Evolutionary conservation across 2,797 vertebrate species (phyloP), one percentile per base, ranked within the genome.

Genomic region (Oreonectes daqikongensis): DNA sequence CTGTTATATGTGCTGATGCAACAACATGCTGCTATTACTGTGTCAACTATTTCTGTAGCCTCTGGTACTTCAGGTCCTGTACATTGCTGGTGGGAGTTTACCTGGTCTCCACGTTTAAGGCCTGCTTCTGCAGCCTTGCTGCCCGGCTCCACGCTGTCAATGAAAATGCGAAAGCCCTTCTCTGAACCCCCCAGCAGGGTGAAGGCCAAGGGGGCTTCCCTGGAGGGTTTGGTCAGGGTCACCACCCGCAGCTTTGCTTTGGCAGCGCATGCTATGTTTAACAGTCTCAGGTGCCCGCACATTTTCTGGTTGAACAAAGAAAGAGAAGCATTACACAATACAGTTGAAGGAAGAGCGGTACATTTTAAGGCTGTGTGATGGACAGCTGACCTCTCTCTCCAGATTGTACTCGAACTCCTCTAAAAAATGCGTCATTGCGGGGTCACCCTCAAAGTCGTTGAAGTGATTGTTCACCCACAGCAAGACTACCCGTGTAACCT

Each of bases 391-490:
- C 94, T 99, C 97, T 91, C 96, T 95, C 86, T 99, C 98, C 86
- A 99, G 93, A 90, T 98, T 98, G 92, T 93, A 97, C 89, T 99
- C 98, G 88, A 99, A 99, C 92, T 99, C 97, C 84, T 99, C 98
- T 77, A 99, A 91, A 92, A 99, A 99, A 82, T 88, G 93, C 85
- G 97, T 99, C 97, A 99, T 99, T 72, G 96, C 95, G 38, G 92
- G 85, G 89, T 99, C 96, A 72, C 97, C 97, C 91, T 99, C 98
- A 90, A 99, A 99, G 94, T 99, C 98, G 85, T 99, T 99, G 92
- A 99, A 99, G 93, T 99, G 98, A 95, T 99, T 99, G 93, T 99
- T 99, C 85, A 99, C 98, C 98, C 98, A 99, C 87, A 99, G 91
- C 92, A 99, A 91, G 88, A 99, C 97, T 92, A 99, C 98, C 93